Evolutionary conservation across 1,140 invertebrate genomes (phyloP).

Genomic region (Lepidurus packardi): DNA sequence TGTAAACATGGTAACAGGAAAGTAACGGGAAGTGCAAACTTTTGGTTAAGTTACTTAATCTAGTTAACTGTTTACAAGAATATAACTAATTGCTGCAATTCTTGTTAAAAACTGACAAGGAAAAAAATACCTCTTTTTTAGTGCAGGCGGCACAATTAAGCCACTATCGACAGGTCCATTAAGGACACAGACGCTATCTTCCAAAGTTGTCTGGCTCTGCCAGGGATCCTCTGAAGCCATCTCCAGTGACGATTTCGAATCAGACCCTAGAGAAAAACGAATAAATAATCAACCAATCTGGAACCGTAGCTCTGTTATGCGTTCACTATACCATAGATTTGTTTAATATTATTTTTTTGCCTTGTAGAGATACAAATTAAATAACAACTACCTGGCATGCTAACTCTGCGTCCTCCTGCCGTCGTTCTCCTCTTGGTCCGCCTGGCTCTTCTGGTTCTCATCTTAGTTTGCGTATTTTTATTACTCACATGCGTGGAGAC

Average conservation of each 20-base stretch:
- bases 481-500: constrained; percentile 45
- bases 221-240: constrained; percentile 42
- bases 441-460: not conserved
- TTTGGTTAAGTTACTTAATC: too few species aligned
- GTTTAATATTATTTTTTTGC: not conserved
- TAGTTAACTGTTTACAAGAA: too few species aligned
- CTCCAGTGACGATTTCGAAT: constrained; percentile 46
- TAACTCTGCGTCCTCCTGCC: not conserved
- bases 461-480: not conserved
- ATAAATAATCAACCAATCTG: not conserved
- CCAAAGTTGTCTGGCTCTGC: not conserved
- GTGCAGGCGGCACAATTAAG: not conserved
- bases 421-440: not conserved
- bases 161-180: not conserved
- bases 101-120: not conserved
- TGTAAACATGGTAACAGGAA: too few species aligned
- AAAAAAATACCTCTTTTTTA: not conserved
- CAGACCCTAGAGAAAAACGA: constrained; percentile 35
- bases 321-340: too few species aligned
- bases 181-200: constrained; percentile 9
- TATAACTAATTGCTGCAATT: too few species aligned
- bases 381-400: not conserved
- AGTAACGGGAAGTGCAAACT: too few species aligned
- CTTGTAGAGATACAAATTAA: not conserved
- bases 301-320: too few species aligned